Conservation (phyloP, 1,140 invertebrate genomes). For the Drosophila guanche region DNA sequence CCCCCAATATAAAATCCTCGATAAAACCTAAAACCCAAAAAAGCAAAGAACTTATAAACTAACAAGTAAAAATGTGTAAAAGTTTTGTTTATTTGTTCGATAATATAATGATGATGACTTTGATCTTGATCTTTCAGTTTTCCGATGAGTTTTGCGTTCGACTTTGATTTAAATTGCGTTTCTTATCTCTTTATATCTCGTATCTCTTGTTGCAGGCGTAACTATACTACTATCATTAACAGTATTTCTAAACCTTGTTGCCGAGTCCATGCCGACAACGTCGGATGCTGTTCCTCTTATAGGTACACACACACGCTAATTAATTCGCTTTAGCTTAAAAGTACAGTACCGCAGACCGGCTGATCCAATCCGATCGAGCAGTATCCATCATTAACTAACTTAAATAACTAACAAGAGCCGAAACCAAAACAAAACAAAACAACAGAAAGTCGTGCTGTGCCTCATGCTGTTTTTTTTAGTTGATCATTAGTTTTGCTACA, state of each 20-base stretch:
- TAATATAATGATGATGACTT: constrained; percentile 48
- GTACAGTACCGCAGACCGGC: constrained; percentile 3
- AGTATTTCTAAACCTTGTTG: constrained; percentile 97
- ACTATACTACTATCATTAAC: constrained; percentile 99
- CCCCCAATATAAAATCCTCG: constrained; percentile 38
- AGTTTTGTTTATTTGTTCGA: constrained; percentile 43
- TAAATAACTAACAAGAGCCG: constrained; percentile 32
- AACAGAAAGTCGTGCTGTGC: constrained; percentile 48
- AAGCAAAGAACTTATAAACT: constrained; percentile 30
- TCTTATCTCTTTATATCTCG: constrained; percentile 64
- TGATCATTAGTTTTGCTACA: constrained; percentile 76
- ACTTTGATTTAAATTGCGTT: constrained; percentile 71
- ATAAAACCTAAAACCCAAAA: constrained; percentile 22
- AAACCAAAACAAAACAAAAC: constrained; percentile 8
- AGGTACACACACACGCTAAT: constrained; percentile 84
- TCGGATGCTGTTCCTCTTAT: constrained; percentile 93
- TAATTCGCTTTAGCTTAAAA: constrained; percentile 49
- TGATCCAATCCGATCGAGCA: constrained; percentile 19
- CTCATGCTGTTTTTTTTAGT: constrained; percentile 69
- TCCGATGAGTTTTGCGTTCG: constrained; percentile 61
- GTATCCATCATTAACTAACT: constrained; percentile 26
- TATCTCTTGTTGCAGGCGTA: constrained; percentile 90
- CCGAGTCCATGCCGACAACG: constrained; percentile 95
- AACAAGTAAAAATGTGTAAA: constrained; percentile 48
- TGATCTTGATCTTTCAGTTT: constrained; percentile 67